These are phyloP conservation scores for Bubo blakistoni DNA, from an alignment of 2,113 vertebrate genomes.

Conservation along the genomic window DNA sequence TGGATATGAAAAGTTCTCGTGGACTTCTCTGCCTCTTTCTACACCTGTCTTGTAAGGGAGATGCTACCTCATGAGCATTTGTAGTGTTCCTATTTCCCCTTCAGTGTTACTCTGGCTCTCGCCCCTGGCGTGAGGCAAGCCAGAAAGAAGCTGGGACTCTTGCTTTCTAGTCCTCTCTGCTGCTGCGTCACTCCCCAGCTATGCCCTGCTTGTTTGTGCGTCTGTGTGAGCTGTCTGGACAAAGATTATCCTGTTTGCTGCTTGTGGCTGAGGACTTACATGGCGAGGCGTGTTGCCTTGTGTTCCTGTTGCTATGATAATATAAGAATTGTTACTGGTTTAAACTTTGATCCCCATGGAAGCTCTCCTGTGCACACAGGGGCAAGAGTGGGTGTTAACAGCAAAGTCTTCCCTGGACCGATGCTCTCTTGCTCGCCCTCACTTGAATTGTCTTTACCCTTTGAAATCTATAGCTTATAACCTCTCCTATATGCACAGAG, in stretches of 20 bases:
- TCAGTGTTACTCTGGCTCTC: neutral
- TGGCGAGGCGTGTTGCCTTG: neutral
- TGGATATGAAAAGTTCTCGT: neutral
- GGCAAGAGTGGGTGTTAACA: neutral
- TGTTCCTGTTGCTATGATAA: neutral
- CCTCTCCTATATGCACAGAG: neutral
- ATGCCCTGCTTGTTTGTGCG: neutral
- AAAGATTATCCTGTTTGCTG: neutral
- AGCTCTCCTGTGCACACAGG: neutral
- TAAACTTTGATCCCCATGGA: neutral
- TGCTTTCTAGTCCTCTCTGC: neutral
- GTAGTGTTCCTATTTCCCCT: neutral
- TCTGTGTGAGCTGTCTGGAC: neutral
- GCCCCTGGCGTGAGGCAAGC: neutral
- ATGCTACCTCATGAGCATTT: neutral
- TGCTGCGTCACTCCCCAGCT: neutral
- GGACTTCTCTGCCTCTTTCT: neutral
- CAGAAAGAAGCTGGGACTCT: neutral
- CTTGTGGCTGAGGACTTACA: neutral
- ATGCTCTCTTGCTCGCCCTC: neutral
- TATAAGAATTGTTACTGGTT: neutral
- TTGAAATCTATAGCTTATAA: neutral
- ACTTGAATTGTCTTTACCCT: neutral
- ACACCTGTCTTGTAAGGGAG: neutral
- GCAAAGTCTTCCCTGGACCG: neutral